Evolutionary conservation across 2,113 vertebrate species (phyloP).

Genomic region (Oophaga pumilio): DNA sequence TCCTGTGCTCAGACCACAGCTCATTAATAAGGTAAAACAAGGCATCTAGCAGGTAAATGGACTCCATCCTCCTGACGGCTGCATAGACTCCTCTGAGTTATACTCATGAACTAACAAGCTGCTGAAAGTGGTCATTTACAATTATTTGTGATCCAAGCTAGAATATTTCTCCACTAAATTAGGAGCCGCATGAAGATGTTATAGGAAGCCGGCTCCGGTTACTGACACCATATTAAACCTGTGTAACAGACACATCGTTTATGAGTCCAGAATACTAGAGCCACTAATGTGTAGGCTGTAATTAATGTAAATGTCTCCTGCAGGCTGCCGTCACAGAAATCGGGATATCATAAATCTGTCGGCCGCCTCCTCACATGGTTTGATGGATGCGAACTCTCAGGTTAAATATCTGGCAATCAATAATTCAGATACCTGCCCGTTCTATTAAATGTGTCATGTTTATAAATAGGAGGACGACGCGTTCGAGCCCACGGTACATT

Average conservation of each 20-base stretch:
- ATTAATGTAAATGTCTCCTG: conserved; percentile 78
- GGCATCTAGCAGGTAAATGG: not conserved
- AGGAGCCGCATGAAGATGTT: conserved; percentile 65
- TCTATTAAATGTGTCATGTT: conserved; percentile 75
- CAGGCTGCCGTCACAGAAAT: conserved; percentile 75
- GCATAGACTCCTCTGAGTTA: not conserved
- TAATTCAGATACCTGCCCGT: conserved; percentile 78
- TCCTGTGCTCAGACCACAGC: not conserved
- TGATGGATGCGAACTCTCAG: conserved; percentile 75
- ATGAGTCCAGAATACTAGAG: conserved; percentile 58
- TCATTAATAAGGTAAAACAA: not conserved
- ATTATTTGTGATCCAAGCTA: conserved; percentile 58
- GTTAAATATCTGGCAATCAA: conserved; percentile 80
- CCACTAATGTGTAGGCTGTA: conserved; percentile 67
- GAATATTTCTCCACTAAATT: conserved; percentile 68
- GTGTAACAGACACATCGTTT: conserved; percentile 67
- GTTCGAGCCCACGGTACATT: conserved; percentile 62
- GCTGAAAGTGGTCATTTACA: conserved; percentile 23
- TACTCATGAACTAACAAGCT: conserved; percentile 3
- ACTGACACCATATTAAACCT: conserved; percentile 69
- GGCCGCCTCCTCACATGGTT: conserved; percentile 64
- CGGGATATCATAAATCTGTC: conserved; percentile 76
- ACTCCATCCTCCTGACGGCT: not conserved
- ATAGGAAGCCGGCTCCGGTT: conserved; percentile 66
- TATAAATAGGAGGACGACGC: conserved; percentile 69